These are phyloP conservation scores for Orthonevra nobilis DNA, from an alignment of 2,888 invertebrate species.

Conservation along the genomic window DNA sequence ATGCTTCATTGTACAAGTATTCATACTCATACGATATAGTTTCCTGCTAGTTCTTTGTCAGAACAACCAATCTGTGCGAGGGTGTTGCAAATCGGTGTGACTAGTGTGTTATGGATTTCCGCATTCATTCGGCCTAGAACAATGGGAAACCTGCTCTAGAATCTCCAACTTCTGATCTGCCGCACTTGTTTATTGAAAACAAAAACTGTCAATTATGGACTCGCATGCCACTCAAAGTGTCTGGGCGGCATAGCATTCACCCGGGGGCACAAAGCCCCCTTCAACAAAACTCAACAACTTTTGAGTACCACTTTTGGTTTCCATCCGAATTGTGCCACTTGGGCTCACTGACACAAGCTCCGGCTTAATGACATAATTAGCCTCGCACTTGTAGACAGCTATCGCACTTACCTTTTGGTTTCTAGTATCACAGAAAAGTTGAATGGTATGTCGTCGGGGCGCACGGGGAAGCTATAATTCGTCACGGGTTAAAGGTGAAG, in stretches of 20 bases:
- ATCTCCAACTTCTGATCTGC: constrained; percentile 7
- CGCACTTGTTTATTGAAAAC: constrained; percentile 37
- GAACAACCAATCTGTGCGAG: constrained; percentile 30
- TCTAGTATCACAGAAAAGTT: constrained; percentile 75
- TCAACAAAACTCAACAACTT: constrained; percentile 24
- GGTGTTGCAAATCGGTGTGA: constrained; percentile 8
- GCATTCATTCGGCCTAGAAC: constrained; percentile 53
- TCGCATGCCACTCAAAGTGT: constrained; percentile 42
- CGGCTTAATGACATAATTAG: constrained; percentile 47
- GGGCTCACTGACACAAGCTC: constrained; percentile 2
- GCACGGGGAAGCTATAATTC: constrained; percentile 25
- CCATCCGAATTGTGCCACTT: background rate
- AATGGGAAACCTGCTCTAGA: constrained; percentile 18
- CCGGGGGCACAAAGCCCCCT: constrained; percentile 10
- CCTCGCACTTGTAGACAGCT: constrained; percentile 8
- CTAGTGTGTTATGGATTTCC: constrained; percentile 58
- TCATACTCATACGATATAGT: background rate
- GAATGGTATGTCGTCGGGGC: constrained; percentile 43
- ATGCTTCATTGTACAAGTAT: constrained; percentile 31
- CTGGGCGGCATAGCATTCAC: constrained; percentile 4
- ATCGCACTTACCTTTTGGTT: constrained; percentile 74
- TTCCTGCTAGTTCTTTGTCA: constrained; percentile 46
- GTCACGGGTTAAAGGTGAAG: constrained; percentile 52
- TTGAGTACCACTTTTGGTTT: background rate
- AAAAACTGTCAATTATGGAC: constrained; percentile 61